Evolutionary conservation across 1,140 invertebrate species (phyloP).

Genomic region (Leptinotarsa defecta): DNA sequence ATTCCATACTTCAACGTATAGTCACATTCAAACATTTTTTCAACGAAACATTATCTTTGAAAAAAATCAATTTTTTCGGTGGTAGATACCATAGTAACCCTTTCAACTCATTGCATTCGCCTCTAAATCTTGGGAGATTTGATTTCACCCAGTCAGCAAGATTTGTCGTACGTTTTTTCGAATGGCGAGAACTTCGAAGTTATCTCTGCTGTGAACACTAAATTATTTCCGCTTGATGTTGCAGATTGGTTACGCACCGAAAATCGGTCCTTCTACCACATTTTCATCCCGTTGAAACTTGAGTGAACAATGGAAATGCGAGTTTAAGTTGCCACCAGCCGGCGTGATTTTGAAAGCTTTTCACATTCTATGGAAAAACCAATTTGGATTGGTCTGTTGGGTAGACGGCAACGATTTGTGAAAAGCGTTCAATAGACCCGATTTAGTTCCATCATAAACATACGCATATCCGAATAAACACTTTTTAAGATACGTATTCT

Average conservation of each 20-base stretch:
- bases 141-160: slow-evolving; percentile 8
- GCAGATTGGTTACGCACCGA: slow-evolving; percentile 17
- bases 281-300: not conserved
- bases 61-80: too few species aligned
- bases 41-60: too few species aligned
- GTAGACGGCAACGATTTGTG: not conserved
- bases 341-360: slow-evolving; percentile 8
- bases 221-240: slow-evolving; percentile 24
- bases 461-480: too few species aligned
- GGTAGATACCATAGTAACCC: too few species aligned
- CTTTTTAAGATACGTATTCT: too few species aligned
- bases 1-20: too few species aligned
- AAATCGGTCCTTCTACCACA: slow-evolving; percentile 10
- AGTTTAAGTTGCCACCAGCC: not conserved
- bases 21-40: too few species aligned
- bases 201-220: slow-evolving; percentile 17
- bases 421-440: not conserved
- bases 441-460: not conserved
- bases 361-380: slow-evolving; percentile 2
- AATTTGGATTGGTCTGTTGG: not conserved
- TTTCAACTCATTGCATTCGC: too few species aligned
- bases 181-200: not conserved
- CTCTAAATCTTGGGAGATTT: not conserved
- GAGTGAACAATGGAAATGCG: not conserved
- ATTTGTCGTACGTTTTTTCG: slow-evolving; percentile 23